Conservation (phyloP, 2,888 invertebrate genomes). For the Eurois occulta region DNA sequence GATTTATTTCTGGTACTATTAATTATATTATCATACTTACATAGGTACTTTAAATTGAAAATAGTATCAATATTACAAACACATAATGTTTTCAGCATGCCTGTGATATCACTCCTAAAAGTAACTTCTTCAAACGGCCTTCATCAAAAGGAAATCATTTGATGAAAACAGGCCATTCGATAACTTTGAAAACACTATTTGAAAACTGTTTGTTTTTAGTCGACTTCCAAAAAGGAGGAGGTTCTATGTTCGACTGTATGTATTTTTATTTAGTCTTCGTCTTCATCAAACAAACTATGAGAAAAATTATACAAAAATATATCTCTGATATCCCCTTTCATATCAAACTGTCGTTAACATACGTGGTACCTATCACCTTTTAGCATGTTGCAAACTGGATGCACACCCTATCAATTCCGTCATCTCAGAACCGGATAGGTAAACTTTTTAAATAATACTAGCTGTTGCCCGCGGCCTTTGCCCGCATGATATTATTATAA, state of each 20-base stretch:
- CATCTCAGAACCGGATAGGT: constrained; percentile 15
- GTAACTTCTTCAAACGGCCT: not conserved
- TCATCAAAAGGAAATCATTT: not conserved
- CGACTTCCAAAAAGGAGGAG: no score
- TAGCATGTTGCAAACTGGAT: not conserved
- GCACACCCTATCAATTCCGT: constrained; percentile 25
- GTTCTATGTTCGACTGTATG: no score
- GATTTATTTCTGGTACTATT: not conserved
- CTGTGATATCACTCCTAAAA: not conserved
- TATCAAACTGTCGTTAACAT: not conserved
- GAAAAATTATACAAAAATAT: not conserved
- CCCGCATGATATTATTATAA: no score
- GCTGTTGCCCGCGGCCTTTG: no score
- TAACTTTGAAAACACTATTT: not conserved
- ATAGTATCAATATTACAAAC: no score
- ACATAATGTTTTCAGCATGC: not conserved
- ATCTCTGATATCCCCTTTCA: no score
- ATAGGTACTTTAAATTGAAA: no score
- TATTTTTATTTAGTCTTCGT: no score
- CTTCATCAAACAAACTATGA: no score
- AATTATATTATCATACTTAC: not conserved
- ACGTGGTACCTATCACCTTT: not conserved
- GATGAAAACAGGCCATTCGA: not conserved
- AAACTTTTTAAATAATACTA: no score
- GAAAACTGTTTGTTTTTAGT: not conserved